These are phyloP conservation scores for Ormyrus labotus DNA, from an alignment of 2,888 invertebrate genomes.

Conservation along the genomic window DNA sequence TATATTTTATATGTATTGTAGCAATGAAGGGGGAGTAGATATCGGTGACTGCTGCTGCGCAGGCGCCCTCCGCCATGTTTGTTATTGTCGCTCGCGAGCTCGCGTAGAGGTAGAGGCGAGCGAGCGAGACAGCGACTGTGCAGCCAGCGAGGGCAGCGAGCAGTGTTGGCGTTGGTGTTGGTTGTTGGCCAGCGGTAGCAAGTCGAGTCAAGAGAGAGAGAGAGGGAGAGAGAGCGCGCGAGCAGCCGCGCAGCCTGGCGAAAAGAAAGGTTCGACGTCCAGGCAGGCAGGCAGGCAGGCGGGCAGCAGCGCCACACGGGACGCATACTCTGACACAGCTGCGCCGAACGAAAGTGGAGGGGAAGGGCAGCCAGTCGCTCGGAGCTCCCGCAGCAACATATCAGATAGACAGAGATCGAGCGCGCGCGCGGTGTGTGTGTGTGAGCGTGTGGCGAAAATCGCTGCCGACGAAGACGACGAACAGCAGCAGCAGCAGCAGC, in stretches of 20 bases:
- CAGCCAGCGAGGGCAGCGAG: constrained; percentile 47
- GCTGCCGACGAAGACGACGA: too few relatives aligned
- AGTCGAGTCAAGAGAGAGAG: constrained; percentile 15
- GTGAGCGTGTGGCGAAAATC: neutral
- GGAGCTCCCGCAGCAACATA: neutral
- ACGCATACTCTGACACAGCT: neutral
- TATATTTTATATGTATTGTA: too few relatives aligned
- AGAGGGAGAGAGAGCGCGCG: constrained; percentile 36
- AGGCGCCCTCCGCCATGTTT: constrained; percentile 46
- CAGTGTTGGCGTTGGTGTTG: too few relatives aligned
- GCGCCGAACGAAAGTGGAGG: neutral
- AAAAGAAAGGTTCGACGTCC: constrained; percentile 52
- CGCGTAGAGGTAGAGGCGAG: neutral
- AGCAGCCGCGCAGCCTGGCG: neutral
- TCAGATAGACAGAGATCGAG: neutral
- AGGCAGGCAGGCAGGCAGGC: neutral
- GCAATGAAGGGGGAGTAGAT: too few relatives aligned
- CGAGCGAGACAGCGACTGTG: neutral
- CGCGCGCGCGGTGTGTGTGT: too few relatives aligned
- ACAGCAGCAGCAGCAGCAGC: neutral
- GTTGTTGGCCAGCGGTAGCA: too few relatives aligned
- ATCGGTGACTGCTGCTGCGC: constrained; percentile 42
- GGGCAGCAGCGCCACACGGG: neutral
- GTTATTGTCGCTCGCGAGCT: constrained; percentile 43
- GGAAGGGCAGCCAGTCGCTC: constrained; percentile 1